phyloP scores from a whole-genome alignment of 2,888 invertebrate genomes.

The Drosophila basisetae region DNA sequence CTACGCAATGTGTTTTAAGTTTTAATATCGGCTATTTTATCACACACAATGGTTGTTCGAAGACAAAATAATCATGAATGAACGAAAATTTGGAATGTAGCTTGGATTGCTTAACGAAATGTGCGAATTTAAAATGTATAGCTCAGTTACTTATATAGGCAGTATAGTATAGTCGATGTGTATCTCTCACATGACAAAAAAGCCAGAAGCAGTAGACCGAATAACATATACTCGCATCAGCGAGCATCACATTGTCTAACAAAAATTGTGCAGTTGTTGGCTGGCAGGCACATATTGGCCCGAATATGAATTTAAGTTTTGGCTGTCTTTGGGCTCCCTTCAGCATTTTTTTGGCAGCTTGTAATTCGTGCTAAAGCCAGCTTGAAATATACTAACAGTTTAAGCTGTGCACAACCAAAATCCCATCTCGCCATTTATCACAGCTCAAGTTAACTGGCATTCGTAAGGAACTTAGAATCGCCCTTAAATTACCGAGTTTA shows the following conservation, averaged over 20 bases:
- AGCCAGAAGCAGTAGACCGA: slow-evolving; percentile 18
- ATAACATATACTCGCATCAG: slow-evolving; percentile 41
- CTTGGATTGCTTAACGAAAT: slow-evolving; percentile 34
- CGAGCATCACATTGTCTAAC: slow-evolving; percentile 51
- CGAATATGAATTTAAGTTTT: slow-evolving; percentile 32
- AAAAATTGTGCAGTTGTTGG: slow-evolving; percentile 44
- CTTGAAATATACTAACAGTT: background rate
- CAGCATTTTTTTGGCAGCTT: background rate
- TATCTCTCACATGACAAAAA: slow-evolving; percentile 33
- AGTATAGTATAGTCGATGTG: slow-evolving; percentile 12
- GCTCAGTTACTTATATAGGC: slow-evolving; percentile 31
- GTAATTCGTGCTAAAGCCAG: background rate
- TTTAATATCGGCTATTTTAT: background rate
- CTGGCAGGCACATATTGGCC: slow-evolving; percentile 28
- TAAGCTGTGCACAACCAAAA: slow-evolving; percentile 3
- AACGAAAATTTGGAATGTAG: background rate
- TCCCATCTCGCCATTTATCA: slow-evolving; percentile 18
- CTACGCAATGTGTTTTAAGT: too few species aligned
- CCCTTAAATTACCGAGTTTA: slow-evolving; percentile 23
- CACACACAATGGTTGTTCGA: background rate
- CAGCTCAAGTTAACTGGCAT: slow-evolving; percentile 14
- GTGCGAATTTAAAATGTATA: slow-evolving; percentile 48
- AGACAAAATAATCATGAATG: slow-evolving; percentile 2
- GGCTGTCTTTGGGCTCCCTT: background rate
- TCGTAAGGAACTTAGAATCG: slow-evolving; percentile 21